Evolutionary conservation across 1,140 invertebrate genomes (phyloP).

Genomic region (Diorhabda carinulata): DNA sequence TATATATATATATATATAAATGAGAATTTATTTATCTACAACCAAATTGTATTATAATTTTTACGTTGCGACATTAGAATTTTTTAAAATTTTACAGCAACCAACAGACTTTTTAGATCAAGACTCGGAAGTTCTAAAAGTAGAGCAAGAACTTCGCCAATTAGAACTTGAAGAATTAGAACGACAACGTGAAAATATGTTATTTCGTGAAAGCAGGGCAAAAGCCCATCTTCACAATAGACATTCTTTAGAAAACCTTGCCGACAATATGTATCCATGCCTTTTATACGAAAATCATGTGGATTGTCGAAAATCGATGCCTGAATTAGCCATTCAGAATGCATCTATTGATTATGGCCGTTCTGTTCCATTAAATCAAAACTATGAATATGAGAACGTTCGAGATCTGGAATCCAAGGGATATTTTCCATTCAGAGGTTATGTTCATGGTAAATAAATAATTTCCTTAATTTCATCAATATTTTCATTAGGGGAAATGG

Average conservation of each 20-base stretch:
- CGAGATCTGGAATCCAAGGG: neutral
- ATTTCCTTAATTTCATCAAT: too few species aligned
- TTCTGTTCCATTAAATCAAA: slow-evolving; percentile 36
- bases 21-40: too few species aligned
- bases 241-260: slow-evolving; percentile 59
- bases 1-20: too few species aligned
- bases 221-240: slow-evolving; percentile 52
- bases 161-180: slow-evolving; percentile 74
- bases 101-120: slow-evolving; percentile 37
- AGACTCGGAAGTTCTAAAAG: slow-evolving; percentile 65
- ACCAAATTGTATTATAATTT: too few species aligned
- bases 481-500: too few species aligned
- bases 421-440: neutral
- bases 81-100: slow-evolving; percentile 5
- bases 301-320: slow-evolving; percentile 66
- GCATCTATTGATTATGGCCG: slow-evolving; percentile 31
- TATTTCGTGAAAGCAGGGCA: slow-evolving; percentile 59
- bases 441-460: neutral
- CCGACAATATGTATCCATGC: slow-evolving; percentile 39
- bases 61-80: too few species aligned
- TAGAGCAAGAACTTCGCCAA: slow-evolving; percentile 71
- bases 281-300: slow-evolving; percentile 34
- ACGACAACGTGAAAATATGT: slow-evolving; percentile 65
- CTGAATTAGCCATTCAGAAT: slow-evolving; percentile 52
- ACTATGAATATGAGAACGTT: slow-evolving; percentile 23